Percentiles rank a stretch among this genome's conserved stretches.
These are phyloP conservation scores for Poeciliopsis prolifica DNA, from an alignment of 2,113 vertebrate genomes.

Conservation along the genomic window DNA sequence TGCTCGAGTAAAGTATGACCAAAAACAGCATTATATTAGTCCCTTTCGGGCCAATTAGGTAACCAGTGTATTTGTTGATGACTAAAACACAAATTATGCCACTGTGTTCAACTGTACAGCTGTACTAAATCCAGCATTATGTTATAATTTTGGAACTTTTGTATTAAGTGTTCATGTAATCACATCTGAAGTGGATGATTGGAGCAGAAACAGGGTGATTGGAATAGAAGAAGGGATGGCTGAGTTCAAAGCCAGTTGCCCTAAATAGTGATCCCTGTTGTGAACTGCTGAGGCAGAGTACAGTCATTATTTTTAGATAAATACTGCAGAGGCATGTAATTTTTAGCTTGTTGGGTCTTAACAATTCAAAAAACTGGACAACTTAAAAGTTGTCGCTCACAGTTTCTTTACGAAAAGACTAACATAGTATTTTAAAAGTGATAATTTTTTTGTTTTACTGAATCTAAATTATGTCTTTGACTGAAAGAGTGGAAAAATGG, in stretches of 20 bases:
- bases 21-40: constrained; percentile 1
- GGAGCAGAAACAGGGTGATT: constrained; percentile 31
- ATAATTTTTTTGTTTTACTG: not conserved
- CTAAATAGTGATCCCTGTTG: constrained; percentile 14
- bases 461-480: too few species aligned
- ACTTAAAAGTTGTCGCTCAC: not conserved
- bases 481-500: too few species aligned
- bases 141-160: constrained; percentile 15
- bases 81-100: constrained; percentile 24
- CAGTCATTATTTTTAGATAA: constrained; percentile 19
- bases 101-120: constrained; percentile 4
- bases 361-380: not conserved
- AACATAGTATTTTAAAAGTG: not conserved
- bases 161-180: constrained; percentile 36
- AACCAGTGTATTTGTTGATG: constrained; percentile 14
- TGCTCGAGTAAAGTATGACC: constrained; percentile 1
- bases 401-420: not conserved
- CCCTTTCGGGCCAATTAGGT: constrained; percentile 32
- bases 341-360: constrained; percentile 7
- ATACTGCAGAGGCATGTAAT: constrained; percentile 2
- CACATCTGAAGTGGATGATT: constrained; percentile 43
- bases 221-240: constrained; percentile 6
- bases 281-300: constrained; percentile 15
- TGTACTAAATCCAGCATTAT: constrained; percentile 20
- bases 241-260: constrained; percentile 1